Evolutionary conservation across 2,888 invertebrate species (phyloP).

Genomic region (Halictus ligatus): DNA sequence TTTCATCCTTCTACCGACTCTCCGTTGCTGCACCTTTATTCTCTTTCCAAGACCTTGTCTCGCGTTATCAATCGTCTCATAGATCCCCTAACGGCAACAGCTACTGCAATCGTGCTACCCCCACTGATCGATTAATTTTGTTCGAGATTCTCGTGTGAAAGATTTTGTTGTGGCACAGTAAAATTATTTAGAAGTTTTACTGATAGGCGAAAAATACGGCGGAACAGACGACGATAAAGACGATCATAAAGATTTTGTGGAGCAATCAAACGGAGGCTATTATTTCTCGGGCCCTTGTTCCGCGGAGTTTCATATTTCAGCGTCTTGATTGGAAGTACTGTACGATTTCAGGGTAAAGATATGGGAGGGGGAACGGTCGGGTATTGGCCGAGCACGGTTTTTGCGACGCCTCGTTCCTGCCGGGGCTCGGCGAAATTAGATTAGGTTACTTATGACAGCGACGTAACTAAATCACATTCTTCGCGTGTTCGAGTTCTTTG

Average conservation of each 20-base stretch:
- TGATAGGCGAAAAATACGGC: not conserved
- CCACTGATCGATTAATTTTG: no score
- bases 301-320: slow-evolving; percentile 17
- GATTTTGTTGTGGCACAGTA: no score
- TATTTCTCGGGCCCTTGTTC: not conserved
- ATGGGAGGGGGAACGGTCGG: not conserved
- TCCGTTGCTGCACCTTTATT: no score
- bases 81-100: no score
- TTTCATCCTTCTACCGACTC: no score
- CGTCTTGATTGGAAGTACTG: not conserved
- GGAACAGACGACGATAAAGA: not conserved
- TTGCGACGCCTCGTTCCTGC: slow-evolving; percentile 27
- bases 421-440: slow-evolving; percentile 61
- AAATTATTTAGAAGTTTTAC: no score
- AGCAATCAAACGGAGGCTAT: not conserved
- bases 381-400: slow-evolving; percentile 38
- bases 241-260: not conserved
- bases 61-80: no score
- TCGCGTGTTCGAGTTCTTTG: slow-evolving; percentile 62
- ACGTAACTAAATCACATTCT: slow-evolving; percentile 68
- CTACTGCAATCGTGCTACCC: no score
- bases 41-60: no score
- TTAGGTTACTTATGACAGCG: slow-evolving; percentile 63
- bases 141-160: no score
- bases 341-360: slow-evolving; percentile 14